Evolutionary conservation across 2,888 invertebrate genomes (phyloP).

Genomic region (Eupithecia exiguata): DNA sequence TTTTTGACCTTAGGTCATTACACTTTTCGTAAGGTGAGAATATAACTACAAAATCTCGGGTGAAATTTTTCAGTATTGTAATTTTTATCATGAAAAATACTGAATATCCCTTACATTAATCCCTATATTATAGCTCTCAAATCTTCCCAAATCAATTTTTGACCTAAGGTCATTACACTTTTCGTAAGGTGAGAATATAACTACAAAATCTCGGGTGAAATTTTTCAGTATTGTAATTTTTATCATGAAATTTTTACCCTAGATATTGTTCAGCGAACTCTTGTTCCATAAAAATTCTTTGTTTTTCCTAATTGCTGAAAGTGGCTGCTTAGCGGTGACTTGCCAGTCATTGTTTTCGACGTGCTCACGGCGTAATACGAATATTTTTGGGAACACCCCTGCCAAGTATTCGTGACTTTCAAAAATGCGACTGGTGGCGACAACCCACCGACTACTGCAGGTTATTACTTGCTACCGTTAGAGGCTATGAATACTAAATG

Average conservation of each 20-base stretch:
- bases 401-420: conserved; percentile 73
- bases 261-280: conserved; percentile 46
- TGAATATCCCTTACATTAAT: too few species aligned
- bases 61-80: neutral
- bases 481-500: conserved; percentile 36
- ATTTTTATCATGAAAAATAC: neutral
- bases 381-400: conserved; percentile 72
- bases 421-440: conserved; percentile 60
- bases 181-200: neutral
- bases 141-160: neutral
- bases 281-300: conserved; percentile 79
- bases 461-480: conserved; percentile 46
- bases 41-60: neutral
- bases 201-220: neutral
- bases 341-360: conserved; percentile 81
- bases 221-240: neutral
- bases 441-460: conserved; percentile 51
- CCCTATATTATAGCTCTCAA: neutral
- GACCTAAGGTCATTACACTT: neutral
- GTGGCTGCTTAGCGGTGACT: conserved; percentile 78
- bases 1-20: neutral
- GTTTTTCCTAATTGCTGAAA: conserved; percentile 81
- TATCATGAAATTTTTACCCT: conserved; percentile 2
- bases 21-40: neutral
- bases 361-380: conserved; percentile 70